These are phyloP conservation scores for Zelleria hepariella DNA, from an alignment of 2,888 invertebrate genomes.

Conservation along the genomic window DNA sequence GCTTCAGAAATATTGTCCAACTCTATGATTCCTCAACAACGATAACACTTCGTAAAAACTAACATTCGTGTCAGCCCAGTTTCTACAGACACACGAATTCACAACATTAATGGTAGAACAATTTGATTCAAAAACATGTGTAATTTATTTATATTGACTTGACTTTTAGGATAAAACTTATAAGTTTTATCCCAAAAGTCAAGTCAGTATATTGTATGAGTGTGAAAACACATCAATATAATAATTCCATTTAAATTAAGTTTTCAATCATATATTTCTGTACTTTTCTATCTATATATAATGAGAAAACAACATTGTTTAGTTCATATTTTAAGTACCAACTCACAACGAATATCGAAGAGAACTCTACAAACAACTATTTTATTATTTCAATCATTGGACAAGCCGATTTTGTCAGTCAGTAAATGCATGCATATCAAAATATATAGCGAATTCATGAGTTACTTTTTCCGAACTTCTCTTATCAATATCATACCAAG, in stretches of 20 bases:
- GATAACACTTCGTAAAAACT: background rate
- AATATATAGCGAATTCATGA: conserved; percentile 59
- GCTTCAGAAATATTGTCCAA: background rate
- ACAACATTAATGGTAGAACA: conserved; percentile 20
- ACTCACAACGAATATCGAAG: conserved; percentile 28
- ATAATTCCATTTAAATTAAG: conserved; percentile 44
- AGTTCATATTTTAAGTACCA: conserved; percentile 47
- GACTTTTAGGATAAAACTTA: conserved; percentile 20
- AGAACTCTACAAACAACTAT: background rate
- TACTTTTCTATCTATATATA: conserved; percentile 37
- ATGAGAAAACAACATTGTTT: conserved; percentile 32
- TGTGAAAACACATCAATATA: conserved; percentile 31
- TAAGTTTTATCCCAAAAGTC: conserved; percentile 20
- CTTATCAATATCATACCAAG: background rate
- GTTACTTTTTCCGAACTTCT: background rate
- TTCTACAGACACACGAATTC: conserved; percentile 36
- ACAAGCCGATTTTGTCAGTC: conserved; percentile 15
- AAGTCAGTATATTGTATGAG: conserved; percentile 25
- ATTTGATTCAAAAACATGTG: conserved; percentile 23
- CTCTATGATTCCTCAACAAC: background rate
- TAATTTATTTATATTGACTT: conserved; percentile 20
- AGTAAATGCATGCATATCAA: conserved; percentile 64
- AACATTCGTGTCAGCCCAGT: conserved; percentile 28
- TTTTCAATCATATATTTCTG: conserved; percentile 38
- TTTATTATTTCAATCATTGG: conserved; percentile 1